Conservation (phyloP, 2,888 invertebrate genomes). For the Rhodophaea formosa region DNA sequence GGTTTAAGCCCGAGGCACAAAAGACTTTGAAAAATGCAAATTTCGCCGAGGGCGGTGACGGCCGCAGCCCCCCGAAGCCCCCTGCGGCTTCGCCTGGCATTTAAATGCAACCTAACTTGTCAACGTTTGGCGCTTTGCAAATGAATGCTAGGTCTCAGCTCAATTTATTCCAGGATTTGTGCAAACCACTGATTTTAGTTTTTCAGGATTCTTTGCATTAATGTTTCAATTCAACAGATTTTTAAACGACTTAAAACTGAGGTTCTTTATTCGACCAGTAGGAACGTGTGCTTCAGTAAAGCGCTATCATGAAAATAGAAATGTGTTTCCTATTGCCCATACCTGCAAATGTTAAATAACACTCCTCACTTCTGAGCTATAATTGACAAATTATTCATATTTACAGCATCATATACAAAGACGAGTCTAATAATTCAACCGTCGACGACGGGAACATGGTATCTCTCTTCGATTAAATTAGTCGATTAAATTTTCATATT, state of each 20-base stretch:
- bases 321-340: background rate
- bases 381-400: slow-evolving; percentile 35
- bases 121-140: slow-evolving; percentile 64
- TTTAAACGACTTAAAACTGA: too few species aligned
- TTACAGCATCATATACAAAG: slow-evolving; percentile 33
- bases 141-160: slow-evolving; percentile 51
- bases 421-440: slow-evolving; percentile 53
- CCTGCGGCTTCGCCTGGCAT: slow-evolving; percentile 47
- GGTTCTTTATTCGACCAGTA: too few species aligned
- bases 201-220: slow-evolving; percentile 5
- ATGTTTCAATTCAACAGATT: background rate
- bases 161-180: slow-evolving; percentile 33
- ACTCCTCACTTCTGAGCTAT: background rate
- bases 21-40: slow-evolving; percentile 65
- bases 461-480: slow-evolving; percentile 84
- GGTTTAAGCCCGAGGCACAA: slow-evolving; percentile 45
- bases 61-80: slow-evolving; percentile 30
- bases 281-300: too few species aligned
- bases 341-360: background rate
- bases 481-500: slow-evolving; percentile 90
- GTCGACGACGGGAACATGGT: slow-evolving; percentile 46
- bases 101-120: slow-evolving; percentile 70
- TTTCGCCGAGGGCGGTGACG: slow-evolving; percentile 42
- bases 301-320: too few species aligned
- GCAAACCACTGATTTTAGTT: slow-evolving; percentile 21